Evolutionary conservation across 2,797 vertebrate species (phyloP).

Genomic region (Xiphophorus birchmanni): DNA sequence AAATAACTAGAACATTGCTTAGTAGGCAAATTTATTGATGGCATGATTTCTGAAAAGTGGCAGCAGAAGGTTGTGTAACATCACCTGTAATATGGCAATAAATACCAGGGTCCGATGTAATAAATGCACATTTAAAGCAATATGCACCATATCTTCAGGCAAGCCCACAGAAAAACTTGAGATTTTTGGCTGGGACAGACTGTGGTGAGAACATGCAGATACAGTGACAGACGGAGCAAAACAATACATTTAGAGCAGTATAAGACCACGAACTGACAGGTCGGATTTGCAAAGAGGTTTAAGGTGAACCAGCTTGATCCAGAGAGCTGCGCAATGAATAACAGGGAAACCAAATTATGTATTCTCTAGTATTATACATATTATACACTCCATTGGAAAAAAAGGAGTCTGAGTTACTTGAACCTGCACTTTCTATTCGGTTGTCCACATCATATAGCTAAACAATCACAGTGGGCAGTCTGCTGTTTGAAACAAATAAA

Average conservation of each 20-base stretch:
- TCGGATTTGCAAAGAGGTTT: conserved; percentile 61
- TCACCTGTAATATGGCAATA: conserved; percentile 38
- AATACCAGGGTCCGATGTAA: conserved; percentile 48
- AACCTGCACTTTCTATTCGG: conserved; percentile 44
- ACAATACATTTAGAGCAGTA: conserved; percentile 61
- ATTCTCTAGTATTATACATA: conserved; percentile 74
- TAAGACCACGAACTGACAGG: conserved; percentile 55
- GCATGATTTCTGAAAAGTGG: conserved; percentile 40
- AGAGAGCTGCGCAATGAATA: conserved; percentile 83
- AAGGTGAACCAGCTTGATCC: conserved; percentile 54
- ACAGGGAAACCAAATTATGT: conserved; percentile 70
- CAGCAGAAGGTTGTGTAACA: conserved; percentile 37
- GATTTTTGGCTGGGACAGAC: conserved; percentile 34
- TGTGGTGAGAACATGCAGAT: conserved; percentile 66
- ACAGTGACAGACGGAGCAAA: conserved; percentile 71
- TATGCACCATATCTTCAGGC: conserved; percentile 59
- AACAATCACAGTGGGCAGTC: conserved; percentile 76
- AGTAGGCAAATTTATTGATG: conserved; percentile 37
- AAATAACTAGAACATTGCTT: conserved; percentile 46
- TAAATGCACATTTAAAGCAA: conserved; percentile 58
- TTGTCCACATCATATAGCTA: conserved; percentile 40
- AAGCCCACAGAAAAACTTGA: conserved; percentile 45
- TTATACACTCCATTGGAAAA: conserved; percentile 63
- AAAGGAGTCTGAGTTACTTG: conserved; percentile 26
- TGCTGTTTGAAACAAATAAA: conserved; percentile 53